A percentile compares a stretch with the other conserved stretches of the same genome.
Evolutionary conservation across 1,140 invertebrate species (phyloP).

Genomic region (Leptinotarsa texana): DNA sequence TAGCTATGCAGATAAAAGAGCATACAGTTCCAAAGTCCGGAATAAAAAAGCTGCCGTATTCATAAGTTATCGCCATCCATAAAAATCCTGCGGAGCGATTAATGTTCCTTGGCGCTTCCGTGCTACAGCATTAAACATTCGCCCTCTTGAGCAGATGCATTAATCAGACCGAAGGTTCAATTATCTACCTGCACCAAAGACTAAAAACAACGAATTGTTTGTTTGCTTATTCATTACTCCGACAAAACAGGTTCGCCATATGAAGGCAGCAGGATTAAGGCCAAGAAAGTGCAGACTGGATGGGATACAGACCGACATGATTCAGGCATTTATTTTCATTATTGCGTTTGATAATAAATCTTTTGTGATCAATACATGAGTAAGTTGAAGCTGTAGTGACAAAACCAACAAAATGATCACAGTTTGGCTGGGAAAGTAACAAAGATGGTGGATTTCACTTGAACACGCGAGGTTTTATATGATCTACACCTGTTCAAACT

Average conservation of each 20-base stretch:
- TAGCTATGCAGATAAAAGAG: constrained; percentile 34
- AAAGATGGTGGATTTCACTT: too few relatives aligned
- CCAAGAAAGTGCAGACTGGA: too few relatives aligned
- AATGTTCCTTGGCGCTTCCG: constrained; percentile 49
- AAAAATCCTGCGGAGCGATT: constrained; percentile 46
- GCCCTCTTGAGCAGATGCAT: constrained; percentile 32
- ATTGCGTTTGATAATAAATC: too few relatives aligned
- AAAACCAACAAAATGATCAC: too few relatives aligned
- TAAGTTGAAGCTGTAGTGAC: too few relatives aligned
- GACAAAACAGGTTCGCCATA: neutral
- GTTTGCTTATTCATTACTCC: constrained; percentile 2
- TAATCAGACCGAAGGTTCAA: constrained; percentile 42
- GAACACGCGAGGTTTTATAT: too few relatives aligned
- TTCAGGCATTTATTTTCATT: too few relatives aligned
- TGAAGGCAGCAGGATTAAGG: too few relatives aligned
- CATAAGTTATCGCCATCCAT: constrained; percentile 44
- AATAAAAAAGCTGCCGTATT: constrained; percentile 30
- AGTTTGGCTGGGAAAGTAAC: too few relatives aligned
- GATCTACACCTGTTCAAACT: too few relatives aligned
- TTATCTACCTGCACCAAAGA: constrained; percentile 27
- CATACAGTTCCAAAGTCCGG: constrained; percentile 20
- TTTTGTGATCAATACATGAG: too few relatives aligned
- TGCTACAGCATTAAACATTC: constrained; percentile 47
- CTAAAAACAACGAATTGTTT: constrained; percentile 16
- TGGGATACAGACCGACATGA: too few relatives aligned